A percentile compares a stretch with the other conserved stretches of the same genome.
Conservation (phyloP, 2,888 invertebrate genomes). For the Diarsia rubi region DNA sequence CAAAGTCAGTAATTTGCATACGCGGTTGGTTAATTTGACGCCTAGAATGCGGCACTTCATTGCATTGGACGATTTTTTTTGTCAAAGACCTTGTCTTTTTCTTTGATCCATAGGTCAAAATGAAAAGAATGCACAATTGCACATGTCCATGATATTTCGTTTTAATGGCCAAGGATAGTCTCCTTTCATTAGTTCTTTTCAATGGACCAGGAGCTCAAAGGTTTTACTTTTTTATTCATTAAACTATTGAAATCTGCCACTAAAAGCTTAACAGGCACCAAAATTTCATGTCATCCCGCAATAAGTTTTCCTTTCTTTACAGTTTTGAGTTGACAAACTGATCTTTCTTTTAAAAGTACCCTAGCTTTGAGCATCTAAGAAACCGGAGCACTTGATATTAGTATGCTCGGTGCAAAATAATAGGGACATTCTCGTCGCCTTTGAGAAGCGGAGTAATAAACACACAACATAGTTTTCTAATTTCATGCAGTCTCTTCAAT, state of each 20-base stretch:
- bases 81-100: too few relatives aligned
- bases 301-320: background rate
- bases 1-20: too few relatives aligned
- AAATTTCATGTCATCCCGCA: background rate
- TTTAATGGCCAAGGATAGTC: too few relatives aligned
- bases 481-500: constrained; percentile 43
- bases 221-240: background rate
- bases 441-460: constrained; percentile 45
- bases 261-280: constrained; percentile 1
- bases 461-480: constrained; percentile 55
- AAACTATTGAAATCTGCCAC: background rate
- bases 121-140: too few relatives aligned
- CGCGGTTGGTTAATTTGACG: too few relatives aligned
- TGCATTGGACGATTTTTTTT: too few relatives aligned
- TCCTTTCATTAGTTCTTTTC: too few relatives aligned
- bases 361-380: constrained; percentile 14
- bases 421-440: constrained; percentile 39
- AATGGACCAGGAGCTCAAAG: too few relatives aligned
- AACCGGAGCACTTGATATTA: constrained; percentile 42
- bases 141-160: too few relatives aligned
- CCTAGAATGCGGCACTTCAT: too few relatives aligned
- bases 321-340: background rate
- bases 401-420: constrained; percentile 33
- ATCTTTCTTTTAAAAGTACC: background rate
- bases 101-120: too few relatives aligned